These are phyloP conservation scores for Archips xylosteana DNA, from an alignment of 2,888 invertebrate genomes.

Conservation along the genomic window DNA sequence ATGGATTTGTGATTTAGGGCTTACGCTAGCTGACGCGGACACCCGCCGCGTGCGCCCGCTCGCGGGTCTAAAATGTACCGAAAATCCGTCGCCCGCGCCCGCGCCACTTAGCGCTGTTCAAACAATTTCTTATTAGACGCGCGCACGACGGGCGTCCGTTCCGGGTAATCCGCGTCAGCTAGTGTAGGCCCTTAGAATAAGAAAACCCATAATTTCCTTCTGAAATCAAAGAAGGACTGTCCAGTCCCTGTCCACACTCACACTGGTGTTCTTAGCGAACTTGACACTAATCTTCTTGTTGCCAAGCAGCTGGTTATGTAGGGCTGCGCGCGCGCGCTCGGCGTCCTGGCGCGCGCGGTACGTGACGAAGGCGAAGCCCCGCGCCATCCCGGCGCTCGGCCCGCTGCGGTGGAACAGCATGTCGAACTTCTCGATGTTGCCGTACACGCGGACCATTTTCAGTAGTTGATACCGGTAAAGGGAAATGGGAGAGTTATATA, in stretches of 20 bases:
- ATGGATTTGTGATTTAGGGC: no score
- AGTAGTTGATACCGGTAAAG: constrained; percentile 96
- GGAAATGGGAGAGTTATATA: constrained; percentile 54
- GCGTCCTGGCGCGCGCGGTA: constrained; percentile 90
- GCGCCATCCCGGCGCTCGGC: constrained; percentile 94
- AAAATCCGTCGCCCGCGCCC: no score
- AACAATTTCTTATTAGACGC: no score
- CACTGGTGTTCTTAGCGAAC: constrained; percentile 90
- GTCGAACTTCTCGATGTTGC: constrained; percentile 97
- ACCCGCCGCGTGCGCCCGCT: no score
- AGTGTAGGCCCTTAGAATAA: no score
- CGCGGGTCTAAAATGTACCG: no score
- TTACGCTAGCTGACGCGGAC: no score
- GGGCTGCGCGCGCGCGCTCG: constrained; percentile 88
- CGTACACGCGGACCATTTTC: constrained; percentile 98
- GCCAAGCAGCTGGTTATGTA: constrained; percentile 91
- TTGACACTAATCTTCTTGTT: constrained; percentile 91
- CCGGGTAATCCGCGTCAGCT: no score
- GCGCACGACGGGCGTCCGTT: no score
- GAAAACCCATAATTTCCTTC: no score
- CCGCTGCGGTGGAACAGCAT: constrained; percentile 97
- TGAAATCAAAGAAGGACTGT: no score
- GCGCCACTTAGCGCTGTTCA: no score
- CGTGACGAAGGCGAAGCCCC: constrained; percentile 97
- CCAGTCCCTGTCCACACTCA: constrained; percentile 48